phyloP scores from a whole-genome alignment of 2,888 invertebrate genomes.

The Linyphia triangularis region DNA sequence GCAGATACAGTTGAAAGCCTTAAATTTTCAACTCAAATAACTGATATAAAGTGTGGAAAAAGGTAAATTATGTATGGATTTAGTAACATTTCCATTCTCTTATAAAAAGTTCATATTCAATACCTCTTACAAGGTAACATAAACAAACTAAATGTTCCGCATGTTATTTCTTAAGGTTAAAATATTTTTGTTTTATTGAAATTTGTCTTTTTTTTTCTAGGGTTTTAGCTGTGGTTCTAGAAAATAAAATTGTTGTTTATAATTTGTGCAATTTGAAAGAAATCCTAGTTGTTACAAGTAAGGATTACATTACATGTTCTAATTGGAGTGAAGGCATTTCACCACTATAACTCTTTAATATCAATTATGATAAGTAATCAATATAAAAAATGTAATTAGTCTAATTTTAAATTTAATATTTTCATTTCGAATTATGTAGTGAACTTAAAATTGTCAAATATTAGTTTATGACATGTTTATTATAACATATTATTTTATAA shows the following conservation, averaged over 20 bases:
- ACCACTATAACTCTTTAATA: no score
- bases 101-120: not conserved
- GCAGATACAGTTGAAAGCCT: conserved; percentile 92
- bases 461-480: no score
- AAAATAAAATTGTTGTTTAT: conserved; percentile 93
- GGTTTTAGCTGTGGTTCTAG: conserved; percentile 92
- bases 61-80: conserved; percentile 78
- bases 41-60: conserved; percentile 93
- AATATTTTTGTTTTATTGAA: conserved; percentile 1
- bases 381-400: no score
- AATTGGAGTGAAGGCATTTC: no score
- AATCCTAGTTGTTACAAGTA: conserved; percentile 89
- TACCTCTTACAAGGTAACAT: not conserved
- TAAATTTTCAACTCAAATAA: conserved; percentile 93
- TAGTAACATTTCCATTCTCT: not conserved
- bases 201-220: conserved; percentile 78
- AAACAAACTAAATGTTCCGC: no score
- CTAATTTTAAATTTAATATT: no score
- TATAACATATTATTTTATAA: no score
- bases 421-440: no score
- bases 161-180: not conserved
- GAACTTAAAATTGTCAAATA: no score
- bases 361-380: no score
- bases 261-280: conserved; percentile 93
- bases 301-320: no score